Evolutionary conservation across 2,888 invertebrate species (phyloP).

Genomic region (Conops quadrifasciatus): DNA sequence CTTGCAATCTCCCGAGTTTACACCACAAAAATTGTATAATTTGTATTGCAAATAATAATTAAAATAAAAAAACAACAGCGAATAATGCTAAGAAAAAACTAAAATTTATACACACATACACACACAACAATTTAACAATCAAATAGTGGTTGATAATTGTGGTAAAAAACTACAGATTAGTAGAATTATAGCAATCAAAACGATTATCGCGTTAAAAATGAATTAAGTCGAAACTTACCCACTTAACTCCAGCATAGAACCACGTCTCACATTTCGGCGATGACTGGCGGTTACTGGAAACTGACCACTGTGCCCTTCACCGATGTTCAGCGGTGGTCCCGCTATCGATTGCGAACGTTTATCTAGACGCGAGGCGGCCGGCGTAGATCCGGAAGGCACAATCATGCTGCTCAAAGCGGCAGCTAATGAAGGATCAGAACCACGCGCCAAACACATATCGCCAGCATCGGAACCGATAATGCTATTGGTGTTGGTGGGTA

Average conservation of each 20-base stretch:
- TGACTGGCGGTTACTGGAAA: slow-evolving; percentile 75
- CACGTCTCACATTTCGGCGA: slow-evolving; percentile 76
- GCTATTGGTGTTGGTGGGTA: slow-evolving; percentile 64
- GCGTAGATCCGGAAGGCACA: slow-evolving; percentile 65
- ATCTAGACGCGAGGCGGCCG: slow-evolving; percentile 57
- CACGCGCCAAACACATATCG: slow-evolving; percentile 61
- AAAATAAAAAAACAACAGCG: background rate
- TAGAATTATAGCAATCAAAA: background rate
- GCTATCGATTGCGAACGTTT: slow-evolving; percentile 60
- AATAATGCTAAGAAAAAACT: background rate
- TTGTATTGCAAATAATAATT: background rate
- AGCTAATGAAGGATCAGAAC: slow-evolving; percentile 68
- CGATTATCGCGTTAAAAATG: background rate
- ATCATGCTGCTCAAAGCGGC: slow-evolving; percentile 60
- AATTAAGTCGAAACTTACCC: slow-evolving; percentile 68
- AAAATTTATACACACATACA: slow-evolving; percentile 29
- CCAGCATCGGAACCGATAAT: slow-evolving; percentile 61
- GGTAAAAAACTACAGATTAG: background rate
- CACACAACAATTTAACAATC: slow-evolving; percentile 27
- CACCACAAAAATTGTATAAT: background rate
- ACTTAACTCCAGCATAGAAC: slow-evolving; percentile 84
- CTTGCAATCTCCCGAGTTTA: too few relatives aligned
- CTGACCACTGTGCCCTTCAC: slow-evolving; percentile 69
- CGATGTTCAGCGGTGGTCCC: slow-evolving; percentile 39
- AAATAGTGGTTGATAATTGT: slow-evolving; percentile 10